A percentile compares a stretch with the other conserved stretches of the same genome.
phyloP scores from a whole-genome alignment of 2,888 invertebrate species.

The Ochropleura plecta region DNA sequence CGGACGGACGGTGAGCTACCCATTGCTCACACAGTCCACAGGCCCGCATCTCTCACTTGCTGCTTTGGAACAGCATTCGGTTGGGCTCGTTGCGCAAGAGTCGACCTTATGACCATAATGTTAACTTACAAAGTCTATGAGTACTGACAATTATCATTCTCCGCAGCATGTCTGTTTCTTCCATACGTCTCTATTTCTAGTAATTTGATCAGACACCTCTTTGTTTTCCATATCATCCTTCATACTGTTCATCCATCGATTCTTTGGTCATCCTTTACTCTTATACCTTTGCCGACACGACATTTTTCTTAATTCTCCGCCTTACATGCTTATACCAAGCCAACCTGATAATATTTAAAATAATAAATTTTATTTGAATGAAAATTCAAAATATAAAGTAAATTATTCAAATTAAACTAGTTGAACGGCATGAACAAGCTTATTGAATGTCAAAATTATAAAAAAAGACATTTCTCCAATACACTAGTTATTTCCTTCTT shows the following conservation, averaged over 20 bases:
- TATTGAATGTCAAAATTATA: neutral
- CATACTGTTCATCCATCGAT: too few relatives aligned
- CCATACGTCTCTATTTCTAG: too few relatives aligned
- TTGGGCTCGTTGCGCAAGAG: neutral
- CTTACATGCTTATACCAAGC: too few relatives aligned
- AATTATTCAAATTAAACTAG: neutral
- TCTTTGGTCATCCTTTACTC: too few relatives aligned
- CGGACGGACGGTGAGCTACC: too few relatives aligned
- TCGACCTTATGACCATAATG: neutral
- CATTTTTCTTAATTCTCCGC: too few relatives aligned
- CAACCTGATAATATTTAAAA: neutral
- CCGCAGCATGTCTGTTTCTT: too few relatives aligned
- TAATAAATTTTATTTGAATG: neutral
- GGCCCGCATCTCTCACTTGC: neutral
- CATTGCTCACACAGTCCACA: too few relatives aligned
- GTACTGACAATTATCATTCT: too few relatives aligned
- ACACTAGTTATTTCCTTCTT: neutral
- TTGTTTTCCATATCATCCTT: too few relatives aligned
- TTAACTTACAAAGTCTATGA: neutral
- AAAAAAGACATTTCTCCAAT: neutral
- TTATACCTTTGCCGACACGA: too few relatives aligned
- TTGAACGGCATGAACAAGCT: neutral
- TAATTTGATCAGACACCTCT: too few relatives aligned
- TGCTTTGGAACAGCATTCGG: neutral
- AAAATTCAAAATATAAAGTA: neutral